These are phyloP conservation scores for Tetrao urogallus DNA, from an alignment of 2,113 vertebrate species.

Conservation along the genomic window DNA sequence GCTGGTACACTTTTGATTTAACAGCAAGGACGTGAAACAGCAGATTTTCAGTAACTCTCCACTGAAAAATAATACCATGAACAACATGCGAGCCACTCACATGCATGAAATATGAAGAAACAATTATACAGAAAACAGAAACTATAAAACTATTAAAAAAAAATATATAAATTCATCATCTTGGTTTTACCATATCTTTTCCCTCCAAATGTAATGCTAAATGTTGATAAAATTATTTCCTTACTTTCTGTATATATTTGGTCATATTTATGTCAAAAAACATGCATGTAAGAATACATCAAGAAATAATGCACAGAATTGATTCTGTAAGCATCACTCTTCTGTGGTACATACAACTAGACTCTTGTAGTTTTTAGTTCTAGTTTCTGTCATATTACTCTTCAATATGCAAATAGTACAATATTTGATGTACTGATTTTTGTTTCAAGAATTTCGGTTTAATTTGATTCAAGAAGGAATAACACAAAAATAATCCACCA, in stretches of 20 bases:
- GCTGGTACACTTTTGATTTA: slow-evolving; percentile 19
- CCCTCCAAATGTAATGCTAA: accelerated
- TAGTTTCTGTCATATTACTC: neutral
- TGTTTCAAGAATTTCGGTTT: neutral
- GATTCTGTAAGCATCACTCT: neutral
- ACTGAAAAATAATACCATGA: neutral
- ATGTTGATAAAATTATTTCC: neutral
- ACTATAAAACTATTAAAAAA: neutral
- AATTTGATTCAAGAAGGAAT: neutral
- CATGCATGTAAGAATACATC: neutral
- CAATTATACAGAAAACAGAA: neutral
- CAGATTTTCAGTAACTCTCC: slow-evolving; percentile 24
- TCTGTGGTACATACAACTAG: neutral
- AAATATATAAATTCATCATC: neutral
- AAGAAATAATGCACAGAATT: neutral
- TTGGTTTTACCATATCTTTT: neutral
- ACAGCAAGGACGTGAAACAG: neutral
- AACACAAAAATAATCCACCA: neutral
- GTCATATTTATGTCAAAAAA: neutral
- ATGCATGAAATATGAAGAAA: neutral
- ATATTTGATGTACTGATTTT: neutral
- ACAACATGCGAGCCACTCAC: neutral
- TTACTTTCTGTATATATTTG: neutral
- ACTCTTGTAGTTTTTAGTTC: neutral
- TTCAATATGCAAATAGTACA: neutral